Percentiles rank a stretch among this genome's conserved stretches.
These are phyloP conservation scores for Agelas oroides DNA, from an alignment of 37 sponge, comb jelly and placozoan species.

Conservation along the genomic window DNA sequence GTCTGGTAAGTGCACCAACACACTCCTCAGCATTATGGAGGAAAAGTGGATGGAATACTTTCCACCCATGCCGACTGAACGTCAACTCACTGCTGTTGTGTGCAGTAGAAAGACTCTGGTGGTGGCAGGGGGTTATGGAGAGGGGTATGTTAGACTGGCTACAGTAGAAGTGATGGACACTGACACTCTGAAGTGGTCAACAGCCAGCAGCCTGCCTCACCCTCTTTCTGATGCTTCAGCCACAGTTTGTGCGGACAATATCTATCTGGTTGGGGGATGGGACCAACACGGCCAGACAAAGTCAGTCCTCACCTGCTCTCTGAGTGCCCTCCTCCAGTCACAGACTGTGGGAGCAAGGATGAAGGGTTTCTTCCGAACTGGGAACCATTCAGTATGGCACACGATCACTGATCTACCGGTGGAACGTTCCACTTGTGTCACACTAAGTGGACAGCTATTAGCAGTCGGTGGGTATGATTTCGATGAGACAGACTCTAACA, in stretches of 20 bases:
- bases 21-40: background rate
- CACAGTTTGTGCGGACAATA: constrained; percentile 7
- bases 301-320: background rate
- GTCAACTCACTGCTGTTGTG: background rate
- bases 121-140: constrained; percentile 19
- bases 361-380: background rate
- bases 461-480: background rate
- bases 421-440: background rate
- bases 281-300: too few relatives aligned
- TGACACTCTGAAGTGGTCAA: constrained; percentile 5
- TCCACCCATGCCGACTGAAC: constrained; percentile 24
- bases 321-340: background rate
- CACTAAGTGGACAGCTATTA: background rate
- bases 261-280: constrained; percentile 13
- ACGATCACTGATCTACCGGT: background rate
- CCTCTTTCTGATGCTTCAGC: constrained; percentile 17
- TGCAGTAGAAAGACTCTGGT: background rate
- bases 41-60: constrained; percentile 17
- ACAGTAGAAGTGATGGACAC: constrained; percentile 16
- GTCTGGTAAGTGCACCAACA: background rate
- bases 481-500: background rate
- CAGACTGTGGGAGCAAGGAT: background rate
- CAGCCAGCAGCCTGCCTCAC: constrained; percentile 11
- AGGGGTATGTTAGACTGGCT: background rate
- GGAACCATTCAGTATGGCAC: background rate